Evolutionary conservation across 2,888 invertebrate species (phyloP).

Genomic region (Shargacucullia verbasci): DNA sequence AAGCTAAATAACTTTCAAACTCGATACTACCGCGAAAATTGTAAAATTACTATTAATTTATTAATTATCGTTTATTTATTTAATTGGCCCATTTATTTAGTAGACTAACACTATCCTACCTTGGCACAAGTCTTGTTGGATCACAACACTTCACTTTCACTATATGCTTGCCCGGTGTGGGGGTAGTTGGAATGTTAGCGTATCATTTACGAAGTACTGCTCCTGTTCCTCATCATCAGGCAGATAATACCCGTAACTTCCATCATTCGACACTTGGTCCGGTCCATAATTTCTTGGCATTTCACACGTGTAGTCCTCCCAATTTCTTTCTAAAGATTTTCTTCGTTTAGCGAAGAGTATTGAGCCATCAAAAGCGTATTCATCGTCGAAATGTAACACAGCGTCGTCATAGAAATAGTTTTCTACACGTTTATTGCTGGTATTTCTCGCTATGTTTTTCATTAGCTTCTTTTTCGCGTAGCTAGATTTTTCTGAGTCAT

Average conservation of each 20-base stretch:
- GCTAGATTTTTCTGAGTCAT: conserved; percentile 84
- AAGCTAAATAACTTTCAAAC: conserved; percentile 76
- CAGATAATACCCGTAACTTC: conserved; percentile 84
- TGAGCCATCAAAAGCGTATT: conserved; percentile 85
- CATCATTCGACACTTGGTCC: conserved; percentile 81
- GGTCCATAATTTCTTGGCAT: conserved; percentile 71
- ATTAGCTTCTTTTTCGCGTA: conserved; percentile 84
- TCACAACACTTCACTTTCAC: conserved; percentile 58
- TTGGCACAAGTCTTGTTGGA: conserved; percentile 54
- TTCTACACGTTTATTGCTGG: conserved; percentile 69
- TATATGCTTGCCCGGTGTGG: conserved; percentile 86
- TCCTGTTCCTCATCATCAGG: conserved; percentile 81
- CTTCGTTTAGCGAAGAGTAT: conserved; percentile 84
- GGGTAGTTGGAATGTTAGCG: conserved; percentile 82
- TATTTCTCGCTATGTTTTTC: conserved; percentile 85
- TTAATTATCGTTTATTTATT: conserved; percentile 60
- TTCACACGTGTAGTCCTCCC: conserved; percentile 76
- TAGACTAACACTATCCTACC: conserved; percentile 64
- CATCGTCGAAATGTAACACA: conserved; percentile 84
- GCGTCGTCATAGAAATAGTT: conserved; percentile 87
- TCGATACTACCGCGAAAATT: conserved; percentile 76
- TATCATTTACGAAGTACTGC: conserved; percentile 82
- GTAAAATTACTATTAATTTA: conserved; percentile 68
- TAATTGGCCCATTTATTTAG: conserved; percentile 82
- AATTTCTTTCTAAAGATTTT: conserved; percentile 81